Conservation (phyloP, 2,797 vertebrate genomes). For the Neosilurus hyrtlii region DNA sequence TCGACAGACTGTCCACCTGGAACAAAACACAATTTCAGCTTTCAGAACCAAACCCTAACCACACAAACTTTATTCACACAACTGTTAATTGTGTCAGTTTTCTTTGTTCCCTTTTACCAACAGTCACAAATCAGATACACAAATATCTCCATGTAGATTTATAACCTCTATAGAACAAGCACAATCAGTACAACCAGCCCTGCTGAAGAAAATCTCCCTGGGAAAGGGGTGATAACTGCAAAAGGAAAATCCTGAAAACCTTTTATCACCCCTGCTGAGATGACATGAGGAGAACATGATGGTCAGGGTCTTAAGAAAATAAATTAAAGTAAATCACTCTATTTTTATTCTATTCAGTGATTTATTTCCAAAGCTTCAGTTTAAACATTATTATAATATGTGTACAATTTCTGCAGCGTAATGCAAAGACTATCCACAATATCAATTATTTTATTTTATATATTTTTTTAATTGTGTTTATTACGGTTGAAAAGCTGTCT, state of each 20-base stretch:
- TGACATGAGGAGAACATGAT: neutral
- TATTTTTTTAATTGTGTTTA: too few relatives aligned
- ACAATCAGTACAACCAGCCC: neutral
- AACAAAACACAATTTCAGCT: neutral
- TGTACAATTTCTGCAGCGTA: neutral
- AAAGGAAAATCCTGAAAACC: neutral
- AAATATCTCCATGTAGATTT: neutral
- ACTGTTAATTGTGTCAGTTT: neutral
- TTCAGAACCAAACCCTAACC: too few relatives aligned
- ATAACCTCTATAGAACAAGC: neutral
- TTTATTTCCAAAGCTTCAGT: neutral
- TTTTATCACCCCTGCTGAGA: too few relatives aligned
- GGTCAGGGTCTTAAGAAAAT: neutral
- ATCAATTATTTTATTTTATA: neutral
- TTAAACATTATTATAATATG: neutral
- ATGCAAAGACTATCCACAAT: neutral
- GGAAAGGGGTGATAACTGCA: neutral
- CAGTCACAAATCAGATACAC: too few relatives aligned
- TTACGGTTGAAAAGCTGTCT: neutral
- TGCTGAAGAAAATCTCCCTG: too few relatives aligned
- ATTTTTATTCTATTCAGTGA: neutral
- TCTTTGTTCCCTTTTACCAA: neutral
- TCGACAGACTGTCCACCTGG: constrained; percentile 83
- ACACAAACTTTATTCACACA: neutral
- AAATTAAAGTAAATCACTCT: neutral